phyloP scores from a whole-genome alignment of 37 sponge, comb jelly and placozoan species.

The Haliclona indistincta region DNA sequence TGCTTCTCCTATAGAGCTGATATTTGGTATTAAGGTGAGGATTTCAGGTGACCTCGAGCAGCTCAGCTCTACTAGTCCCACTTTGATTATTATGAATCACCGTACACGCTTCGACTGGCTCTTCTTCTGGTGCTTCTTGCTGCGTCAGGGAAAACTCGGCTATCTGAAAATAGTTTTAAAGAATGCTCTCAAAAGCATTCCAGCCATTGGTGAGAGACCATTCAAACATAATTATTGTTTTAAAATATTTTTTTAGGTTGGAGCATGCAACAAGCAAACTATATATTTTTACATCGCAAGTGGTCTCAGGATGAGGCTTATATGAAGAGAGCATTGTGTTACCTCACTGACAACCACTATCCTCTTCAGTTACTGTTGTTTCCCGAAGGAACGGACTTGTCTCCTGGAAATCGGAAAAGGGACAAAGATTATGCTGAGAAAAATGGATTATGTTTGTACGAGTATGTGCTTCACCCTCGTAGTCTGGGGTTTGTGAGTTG shows the following conservation, averaged over 20 bases:
- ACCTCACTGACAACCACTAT: slow-evolving; percentile 50
- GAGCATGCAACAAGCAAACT: slow-evolving; percentile 75
- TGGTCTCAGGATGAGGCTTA: slow-evolving; percentile 77
- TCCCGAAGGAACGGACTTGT: slow-evolving; percentile 94
- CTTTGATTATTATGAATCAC: slow-evolving; percentile 88
- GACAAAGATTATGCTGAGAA: slow-evolving; percentile 65
- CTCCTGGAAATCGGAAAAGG: slow-evolving; percentile 49
- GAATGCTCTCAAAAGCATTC: slow-evolving; percentile 68
- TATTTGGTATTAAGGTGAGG: slow-evolving; percentile 68
- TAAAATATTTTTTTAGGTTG: slow-evolving; percentile 55
- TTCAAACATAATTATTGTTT: background rate
- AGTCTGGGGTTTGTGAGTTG: slow-evolving; percentile 82
- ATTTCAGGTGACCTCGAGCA: slow-evolving; percentile 70
- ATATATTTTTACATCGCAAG: slow-evolving; percentile 77
- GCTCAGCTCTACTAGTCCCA: slow-evolving; percentile 22
- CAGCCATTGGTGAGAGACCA: slow-evolving; percentile 68
- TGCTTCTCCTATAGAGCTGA: slow-evolving; percentile 48
- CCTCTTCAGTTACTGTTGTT: slow-evolving; percentile 87
- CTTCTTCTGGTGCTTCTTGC: slow-evolving; percentile 77
- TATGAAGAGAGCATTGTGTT: slow-evolving; percentile 32
- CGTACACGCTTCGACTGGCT: slow-evolving; percentile 95
- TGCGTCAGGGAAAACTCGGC: slow-evolving; percentile 47
- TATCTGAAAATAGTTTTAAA: slow-evolving; percentile 75
- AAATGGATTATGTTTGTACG: slow-evolving; percentile 62
- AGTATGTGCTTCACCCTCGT: slow-evolving; percentile 84